Percentiles rank a stretch among this genome's conserved stretches.
Evolutionary conservation across 2,888 invertebrate species (phyloP).

Genomic region (Eupithecia pulchellata): DNA sequence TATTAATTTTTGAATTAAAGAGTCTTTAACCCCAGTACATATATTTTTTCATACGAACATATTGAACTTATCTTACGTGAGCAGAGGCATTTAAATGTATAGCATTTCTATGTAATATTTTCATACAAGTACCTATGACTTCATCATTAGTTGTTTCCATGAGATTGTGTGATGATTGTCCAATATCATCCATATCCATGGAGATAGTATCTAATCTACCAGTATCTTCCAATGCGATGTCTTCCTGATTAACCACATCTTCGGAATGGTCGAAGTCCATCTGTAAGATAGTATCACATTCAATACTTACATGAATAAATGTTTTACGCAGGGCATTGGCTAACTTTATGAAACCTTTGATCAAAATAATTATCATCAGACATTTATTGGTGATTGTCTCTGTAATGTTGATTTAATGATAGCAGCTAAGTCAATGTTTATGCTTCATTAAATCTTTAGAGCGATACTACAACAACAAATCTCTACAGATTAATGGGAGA

Average conservation of each 20-base stretch:
- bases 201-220: slow-evolving; percentile 63
- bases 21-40: not conserved
- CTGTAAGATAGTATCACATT: slow-evolving; percentile 49
- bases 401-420: too few relatives aligned
- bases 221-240: slow-evolving; percentile 63
- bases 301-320: too few relatives aligned
- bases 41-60: not conserved
- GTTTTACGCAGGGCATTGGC: not conserved
- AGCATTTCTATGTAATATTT: not conserved
- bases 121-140: slow-evolving; percentile 65
- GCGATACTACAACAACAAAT: not conserved
- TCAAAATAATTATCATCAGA: not conserved
- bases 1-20: not conserved
- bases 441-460: too few relatives aligned
- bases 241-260: slow-evolving; percentile 66
- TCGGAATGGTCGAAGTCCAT: slow-evolving; percentile 75
- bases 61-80: not conserved
- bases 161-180: slow-evolving; percentile 66
- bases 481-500: not conserved
- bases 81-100: not conserved
- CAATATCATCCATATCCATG: slow-evolving; percentile 75
- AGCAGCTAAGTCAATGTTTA: too few relatives aligned
- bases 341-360: slow-evolving; percentile 1
- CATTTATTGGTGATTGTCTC: not conserved
- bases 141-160: slow-evolving; percentile 78